Evolutionary conservation across 2,797 vertebrate species (phyloP), one percentile per base, ranked within the genome.

Genomic region (Macropus fuliginosus): DNA sequence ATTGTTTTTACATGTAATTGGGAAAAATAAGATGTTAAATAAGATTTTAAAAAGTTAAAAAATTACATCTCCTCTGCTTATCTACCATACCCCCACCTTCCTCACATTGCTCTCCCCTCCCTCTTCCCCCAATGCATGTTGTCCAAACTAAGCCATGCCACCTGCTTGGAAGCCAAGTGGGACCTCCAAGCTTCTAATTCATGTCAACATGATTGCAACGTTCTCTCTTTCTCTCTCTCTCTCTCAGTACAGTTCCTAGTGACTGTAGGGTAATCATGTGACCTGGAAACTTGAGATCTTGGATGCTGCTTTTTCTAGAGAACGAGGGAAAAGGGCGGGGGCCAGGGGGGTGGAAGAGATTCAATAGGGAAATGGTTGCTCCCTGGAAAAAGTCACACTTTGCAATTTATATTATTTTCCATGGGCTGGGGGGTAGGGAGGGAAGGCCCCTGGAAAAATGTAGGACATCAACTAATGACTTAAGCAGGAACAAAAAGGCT

Each of bases 401-500:
- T 90, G 54, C 29, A 54, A 91, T n/a, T 91, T 91, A n/a, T 91
- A 54, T 91, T 54, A 55, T 90, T 54, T 31, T 54, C 50, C 50
- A 55, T 1, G 28, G 90, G n/a, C 52, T 21, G 29, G 54, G 52
- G 52, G 16, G 54, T 28, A 31, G 31, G 52, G 31, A 91, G 52
- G 52, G 52, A 87, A 57, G 29, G 93, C 55, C 97, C 93, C 56
- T 96, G 96, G 98, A 62, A 95, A 52, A 95, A 95, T 94, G 97
- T 91, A 96, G 98, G 96, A 97, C 95, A 94, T 66, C 96, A 94
- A 54, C 96, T 55, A 56, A 94, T 98, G 96, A 96, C 97, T 95
- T 96, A 97, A 98, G n/a, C 59, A 94, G 97, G 96, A 95, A 94
- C 97, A 95, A 92, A 95, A 93, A 91, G 92, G 96, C 95, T 93